These are phyloP conservation scores for Trichacis sp. DNA, from an alignment of 2,888 invertebrate species.

Conservation along the genomic window DNA sequence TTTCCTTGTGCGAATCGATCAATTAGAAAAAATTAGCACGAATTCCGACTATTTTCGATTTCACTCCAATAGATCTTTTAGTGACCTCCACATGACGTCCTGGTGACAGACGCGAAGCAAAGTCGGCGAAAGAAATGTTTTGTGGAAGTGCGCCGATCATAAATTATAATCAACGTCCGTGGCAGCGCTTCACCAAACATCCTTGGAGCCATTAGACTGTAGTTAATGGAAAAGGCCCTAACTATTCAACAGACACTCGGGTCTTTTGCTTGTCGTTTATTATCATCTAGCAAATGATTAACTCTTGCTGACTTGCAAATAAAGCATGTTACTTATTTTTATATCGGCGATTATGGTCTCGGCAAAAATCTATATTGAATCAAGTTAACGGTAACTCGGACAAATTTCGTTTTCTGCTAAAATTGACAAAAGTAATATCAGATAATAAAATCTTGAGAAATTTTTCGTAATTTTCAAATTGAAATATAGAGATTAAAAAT, in stretches of 20 bases:
- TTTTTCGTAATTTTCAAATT: too few relatives aligned
- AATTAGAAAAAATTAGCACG: too few relatives aligned
- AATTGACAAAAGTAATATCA: too few relatives aligned
- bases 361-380: background rate
- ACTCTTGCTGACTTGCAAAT: background rate
- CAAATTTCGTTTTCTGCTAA: too few relatives aligned
- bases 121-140: slow-evolving; percentile 45
- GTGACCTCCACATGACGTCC: too few relatives aligned
- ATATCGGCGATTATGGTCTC: background rate
- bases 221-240: slow-evolving; percentile 32
- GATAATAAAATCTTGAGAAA: too few relatives aligned
- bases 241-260: slow-evolving; percentile 23
- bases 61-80: too few relatives aligned
- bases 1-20: too few relatives aligned
- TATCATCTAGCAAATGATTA: slow-evolving; percentile 7
- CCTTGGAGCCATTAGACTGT: slow-evolving; percentile 51
- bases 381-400: too few relatives aligned
- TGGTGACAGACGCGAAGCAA: slow-evolving; percentile 13
- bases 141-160: slow-evolving; percentile 51
- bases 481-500: too few relatives aligned
- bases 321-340: background rate
- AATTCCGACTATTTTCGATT: too few relatives aligned
- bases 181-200: slow-evolving; percentile 52
- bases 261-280: slow-evolving; percentile 9
- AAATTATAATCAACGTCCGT: slow-evolving; percentile 64